Evolutionary conservation across 2,888 invertebrate species (phyloP).

Genomic region (Sialis lutaria): DNA sequence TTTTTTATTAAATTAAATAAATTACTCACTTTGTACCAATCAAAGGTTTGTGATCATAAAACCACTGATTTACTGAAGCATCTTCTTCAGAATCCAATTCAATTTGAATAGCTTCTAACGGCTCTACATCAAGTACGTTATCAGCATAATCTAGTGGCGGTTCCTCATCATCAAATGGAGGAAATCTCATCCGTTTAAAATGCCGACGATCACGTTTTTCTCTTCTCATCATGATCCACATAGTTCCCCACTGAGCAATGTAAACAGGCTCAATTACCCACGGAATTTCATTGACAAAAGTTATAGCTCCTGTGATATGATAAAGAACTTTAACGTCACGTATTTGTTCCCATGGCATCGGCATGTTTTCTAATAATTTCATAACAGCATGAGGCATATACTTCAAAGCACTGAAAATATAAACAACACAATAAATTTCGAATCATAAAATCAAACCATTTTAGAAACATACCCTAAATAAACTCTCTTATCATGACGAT

Average conservation of each 20-base stretch:
- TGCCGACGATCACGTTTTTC: conserved; percentile 97
- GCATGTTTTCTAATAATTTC: conserved; percentile 98
- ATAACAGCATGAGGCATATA: conserved; percentile 99
- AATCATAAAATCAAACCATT: not conserved
- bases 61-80: conserved; percentile 82
- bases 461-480: conserved; percentile 55
- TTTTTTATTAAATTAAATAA: not conserved
- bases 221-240: conserved; percentile 99
- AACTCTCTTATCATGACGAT: conserved; percentile 95
- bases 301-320: conserved; percentile 98
- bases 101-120: conserved; percentile 96
- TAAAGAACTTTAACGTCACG: conserved; percentile 94
- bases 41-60: conserved; percentile 95
- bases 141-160: conserved; percentile 99
- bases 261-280: conserved; percentile 99
- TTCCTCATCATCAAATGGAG: conserved; percentile 99
- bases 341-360: conserved; percentile 99
- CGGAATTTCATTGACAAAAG: conserved; percentile 99
- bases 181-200: conserved; percentile 98
- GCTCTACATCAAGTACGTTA: conserved; percentile 97
- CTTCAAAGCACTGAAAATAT: conserved; percentile 61
- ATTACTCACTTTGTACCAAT: conserved; percentile 62
- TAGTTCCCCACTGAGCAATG: conserved; percentile 99
- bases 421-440: not conserved
- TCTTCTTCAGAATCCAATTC: conserved; percentile 94